Evolutionary conservation across 2,888 invertebrate species (phyloP).

Genomic region (Cryptocephalus primarius): DNA sequence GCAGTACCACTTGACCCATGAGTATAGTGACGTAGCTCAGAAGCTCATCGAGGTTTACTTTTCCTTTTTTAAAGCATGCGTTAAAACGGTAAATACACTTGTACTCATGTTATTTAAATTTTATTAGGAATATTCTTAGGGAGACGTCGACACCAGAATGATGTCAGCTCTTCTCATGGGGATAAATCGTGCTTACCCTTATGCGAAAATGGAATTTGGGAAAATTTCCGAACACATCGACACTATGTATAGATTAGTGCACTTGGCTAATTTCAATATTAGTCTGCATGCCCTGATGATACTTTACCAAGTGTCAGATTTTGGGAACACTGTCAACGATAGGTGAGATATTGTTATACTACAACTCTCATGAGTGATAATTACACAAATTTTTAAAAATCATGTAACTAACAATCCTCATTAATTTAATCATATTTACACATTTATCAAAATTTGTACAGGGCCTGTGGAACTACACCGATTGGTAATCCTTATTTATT

Average conservation of each 20-base stretch:
- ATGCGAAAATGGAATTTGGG: constrained; percentile 53
- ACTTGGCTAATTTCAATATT: constrained; percentile 64
- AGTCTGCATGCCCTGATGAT: constrained; percentile 47
- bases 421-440: too few relatives aligned
- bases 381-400: too few relatives aligned
- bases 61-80: constrained; percentile 86
- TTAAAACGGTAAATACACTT: constrained; percentile 54
- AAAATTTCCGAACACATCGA: constrained; percentile 54
- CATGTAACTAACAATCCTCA: too few relatives aligned
- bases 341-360: constrained; percentile 36
- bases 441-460: too few relatives aligned
- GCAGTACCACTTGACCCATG: constrained; percentile 66
- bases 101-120: neutral
- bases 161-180: constrained; percentile 76
- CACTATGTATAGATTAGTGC: constrained; percentile 71
- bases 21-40: constrained; percentile 66
- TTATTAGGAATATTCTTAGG: constrained; percentile 31
- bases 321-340: constrained; percentile 41
- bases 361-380: too few relatives aligned
- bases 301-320: constrained; percentile 52
- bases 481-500: constrained; percentile 4
- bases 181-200: constrained; percentile 76
- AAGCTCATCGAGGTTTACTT: constrained; percentile 87
- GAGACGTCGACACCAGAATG: constrained; percentile 72
- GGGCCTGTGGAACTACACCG: too few relatives aligned